A percentile compares a stretch with the other conserved stretches of the same genome.
phyloP scores from a whole-genome alignment of 64 coral and sea anemone species.

The Anthopleura sola region DNA sequence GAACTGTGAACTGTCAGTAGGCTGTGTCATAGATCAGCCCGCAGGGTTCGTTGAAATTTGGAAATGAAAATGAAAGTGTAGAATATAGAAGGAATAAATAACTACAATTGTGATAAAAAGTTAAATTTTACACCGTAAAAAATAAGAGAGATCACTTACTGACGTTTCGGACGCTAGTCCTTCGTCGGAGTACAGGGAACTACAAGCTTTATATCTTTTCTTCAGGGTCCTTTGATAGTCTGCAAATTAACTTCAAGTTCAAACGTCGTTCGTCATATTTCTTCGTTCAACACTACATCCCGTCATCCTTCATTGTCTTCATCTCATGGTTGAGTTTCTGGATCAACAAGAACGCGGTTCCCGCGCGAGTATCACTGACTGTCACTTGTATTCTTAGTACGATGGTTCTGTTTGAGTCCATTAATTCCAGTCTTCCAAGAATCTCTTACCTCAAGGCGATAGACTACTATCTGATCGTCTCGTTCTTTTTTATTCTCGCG shows the following conservation, averaged over 20 bases:
- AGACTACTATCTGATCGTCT: conserved; percentile 82
- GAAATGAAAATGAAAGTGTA: no score
- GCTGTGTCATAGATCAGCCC: no score
- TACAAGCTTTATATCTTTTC: background rate
- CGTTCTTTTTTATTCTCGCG: conserved; percentile 72
- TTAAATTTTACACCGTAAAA: no score
- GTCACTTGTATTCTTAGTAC: conserved; percentile 88
- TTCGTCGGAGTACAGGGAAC: no score
- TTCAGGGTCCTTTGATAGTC: conserved; percentile 85
- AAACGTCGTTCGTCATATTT: conserved; percentile 88
- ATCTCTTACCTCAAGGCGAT: conserved; percentile 88
- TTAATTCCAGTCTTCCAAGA: conserved; percentile 73
- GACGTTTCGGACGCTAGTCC: no score
- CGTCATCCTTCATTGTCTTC: conserved; percentile 76
- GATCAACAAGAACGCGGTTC: conserved; percentile 86
- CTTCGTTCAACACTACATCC: conserved; percentile 82
- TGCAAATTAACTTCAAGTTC: conserved; percentile 70
- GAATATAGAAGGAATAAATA: no score
- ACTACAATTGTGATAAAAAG: no score
- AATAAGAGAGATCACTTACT: no score
- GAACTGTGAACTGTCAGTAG: no score
- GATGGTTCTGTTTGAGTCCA: conserved; percentile 86
- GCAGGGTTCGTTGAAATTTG: background rate
- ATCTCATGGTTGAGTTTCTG: conserved; percentile 87
- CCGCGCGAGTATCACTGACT: conserved; percentile 69